phyloP scores from a whole-genome alignment of 2,888 invertebrate species.

The Seira ritae region DNA sequence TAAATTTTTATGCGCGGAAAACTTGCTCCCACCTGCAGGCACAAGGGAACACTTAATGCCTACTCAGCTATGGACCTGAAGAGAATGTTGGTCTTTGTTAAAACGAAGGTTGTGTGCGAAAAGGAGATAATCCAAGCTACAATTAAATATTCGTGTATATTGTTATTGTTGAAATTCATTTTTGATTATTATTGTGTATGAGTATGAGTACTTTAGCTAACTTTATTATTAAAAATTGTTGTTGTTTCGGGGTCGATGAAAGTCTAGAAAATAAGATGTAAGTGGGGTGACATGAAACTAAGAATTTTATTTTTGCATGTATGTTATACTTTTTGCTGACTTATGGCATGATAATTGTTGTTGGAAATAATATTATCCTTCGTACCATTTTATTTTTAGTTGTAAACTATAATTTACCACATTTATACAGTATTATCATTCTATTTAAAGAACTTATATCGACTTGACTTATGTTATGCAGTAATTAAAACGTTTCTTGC shows the following conservation, averaged over 20 bases:
- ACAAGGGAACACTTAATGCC: conserved; percentile 96
- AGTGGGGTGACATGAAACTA: not conserved
- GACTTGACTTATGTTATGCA: not conserved
- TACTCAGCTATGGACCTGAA: conserved; percentile 91
- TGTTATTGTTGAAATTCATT: not conserved
- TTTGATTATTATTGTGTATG: not conserved
- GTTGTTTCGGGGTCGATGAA: not conserved
- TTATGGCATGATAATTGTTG: not conserved
- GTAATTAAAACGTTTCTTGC: not conserved
- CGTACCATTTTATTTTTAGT: not conserved
- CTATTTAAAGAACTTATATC: not conserved
- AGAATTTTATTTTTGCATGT: conserved; percentile 7
- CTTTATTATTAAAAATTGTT: not conserved
- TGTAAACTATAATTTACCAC: not conserved
- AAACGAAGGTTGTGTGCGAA: not conserved
- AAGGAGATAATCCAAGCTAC: not conserved
- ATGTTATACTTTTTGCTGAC: not conserved
- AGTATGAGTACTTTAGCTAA: not conserved
- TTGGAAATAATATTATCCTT: too few relatives aligned
- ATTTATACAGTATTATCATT: conserved; percentile 15
- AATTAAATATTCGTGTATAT: not conserved
- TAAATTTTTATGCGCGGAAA: conserved; percentile 91
- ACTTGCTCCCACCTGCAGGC: conserved; percentile 86
- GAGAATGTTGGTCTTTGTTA: not conserved
- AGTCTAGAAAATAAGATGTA: not conserved